Evolutionary conservation across 1,140 invertebrate genomes (phyloP).

Genomic region (Drosophila bifasciata): DNA sequence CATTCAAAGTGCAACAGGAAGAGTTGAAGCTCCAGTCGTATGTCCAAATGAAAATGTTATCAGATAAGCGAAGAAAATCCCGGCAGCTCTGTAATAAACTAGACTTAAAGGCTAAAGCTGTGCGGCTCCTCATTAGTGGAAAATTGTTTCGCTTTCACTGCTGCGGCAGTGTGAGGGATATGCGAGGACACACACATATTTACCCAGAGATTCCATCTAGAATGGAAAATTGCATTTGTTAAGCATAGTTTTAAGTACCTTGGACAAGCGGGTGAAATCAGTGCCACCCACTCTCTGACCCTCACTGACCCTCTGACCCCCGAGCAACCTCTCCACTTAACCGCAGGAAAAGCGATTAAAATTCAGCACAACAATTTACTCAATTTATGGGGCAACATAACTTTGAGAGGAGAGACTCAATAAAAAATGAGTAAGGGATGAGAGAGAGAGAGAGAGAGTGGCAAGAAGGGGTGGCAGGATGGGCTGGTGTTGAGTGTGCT

Average conservation of each 20-base stretch:
- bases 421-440: constrained; percentile 43
- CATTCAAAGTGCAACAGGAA: constrained; percentile 37
- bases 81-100: background rate
- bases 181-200: too few species aligned
- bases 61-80: background rate
- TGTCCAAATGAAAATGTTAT: constrained; percentile 3
- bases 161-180: too few species aligned
- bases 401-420: constrained; percentile 57
- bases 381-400: constrained; percentile 76
- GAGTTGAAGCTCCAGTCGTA: too few species aligned
- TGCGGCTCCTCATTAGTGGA: background rate
- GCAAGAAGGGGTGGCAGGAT: too few species aligned
- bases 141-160: too few species aligned
- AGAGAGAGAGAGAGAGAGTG: background rate
- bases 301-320: background rate
- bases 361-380: constrained; percentile 75
- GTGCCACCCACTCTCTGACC: background rate
- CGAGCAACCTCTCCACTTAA: constrained; percentile 12
- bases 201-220: background rate
- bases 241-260: constrained; percentile 33
- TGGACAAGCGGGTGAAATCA: constrained; percentile 32
- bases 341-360: constrained; percentile 67
- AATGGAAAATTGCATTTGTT: constrained; percentile 41
- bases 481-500: too few species aligned
- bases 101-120: too few species aligned